Conservation (phyloP, 2,888 invertebrate genomes). For the Athetis lepigone region DNA sequence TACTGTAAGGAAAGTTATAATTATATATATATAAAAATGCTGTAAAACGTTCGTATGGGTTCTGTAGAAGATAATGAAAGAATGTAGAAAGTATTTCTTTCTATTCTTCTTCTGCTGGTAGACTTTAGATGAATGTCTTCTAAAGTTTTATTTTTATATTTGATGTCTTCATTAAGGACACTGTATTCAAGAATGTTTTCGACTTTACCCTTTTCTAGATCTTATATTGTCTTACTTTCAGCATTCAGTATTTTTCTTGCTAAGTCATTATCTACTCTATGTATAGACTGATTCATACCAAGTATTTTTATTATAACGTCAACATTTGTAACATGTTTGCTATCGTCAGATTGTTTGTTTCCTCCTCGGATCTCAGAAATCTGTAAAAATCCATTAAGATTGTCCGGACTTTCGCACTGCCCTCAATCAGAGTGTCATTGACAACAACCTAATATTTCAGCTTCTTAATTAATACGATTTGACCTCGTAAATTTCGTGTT, state of each 20-base stretch:
- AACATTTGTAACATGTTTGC: neutral
- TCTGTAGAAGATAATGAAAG: constrained; percentile 31
- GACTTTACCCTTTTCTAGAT: neutral
- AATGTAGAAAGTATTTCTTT: neutral
- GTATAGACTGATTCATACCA: neutral
- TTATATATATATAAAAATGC: constrained; percentile 61
- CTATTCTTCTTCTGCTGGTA: neutral
- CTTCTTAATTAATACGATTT: constrained; percentile 51
- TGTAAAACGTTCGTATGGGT: constrained; percentile 35
- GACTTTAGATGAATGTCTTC: neutral
- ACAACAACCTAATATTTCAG: constrained; percentile 49
- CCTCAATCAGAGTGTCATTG: constrained; percentile 41
- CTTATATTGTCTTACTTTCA: neutral
- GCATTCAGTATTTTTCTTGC: neutral
- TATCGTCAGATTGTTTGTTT: neutral
- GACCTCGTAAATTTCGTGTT: constrained; percentile 55
- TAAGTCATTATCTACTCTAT: neutral
- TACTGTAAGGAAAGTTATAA: constrained; percentile 67
- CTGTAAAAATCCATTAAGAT: constrained; percentile 18
- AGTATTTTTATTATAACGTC: neutral
- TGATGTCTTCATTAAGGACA: neutral
- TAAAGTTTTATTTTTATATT: too few relatives aligned
- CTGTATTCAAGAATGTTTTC: neutral
- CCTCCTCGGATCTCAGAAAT: constrained; percentile 10
- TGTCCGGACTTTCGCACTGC: constrained; percentile 38